Conservation (phyloP, 2,113 vertebrate species). For the Phainopepla nitens region DNA sequence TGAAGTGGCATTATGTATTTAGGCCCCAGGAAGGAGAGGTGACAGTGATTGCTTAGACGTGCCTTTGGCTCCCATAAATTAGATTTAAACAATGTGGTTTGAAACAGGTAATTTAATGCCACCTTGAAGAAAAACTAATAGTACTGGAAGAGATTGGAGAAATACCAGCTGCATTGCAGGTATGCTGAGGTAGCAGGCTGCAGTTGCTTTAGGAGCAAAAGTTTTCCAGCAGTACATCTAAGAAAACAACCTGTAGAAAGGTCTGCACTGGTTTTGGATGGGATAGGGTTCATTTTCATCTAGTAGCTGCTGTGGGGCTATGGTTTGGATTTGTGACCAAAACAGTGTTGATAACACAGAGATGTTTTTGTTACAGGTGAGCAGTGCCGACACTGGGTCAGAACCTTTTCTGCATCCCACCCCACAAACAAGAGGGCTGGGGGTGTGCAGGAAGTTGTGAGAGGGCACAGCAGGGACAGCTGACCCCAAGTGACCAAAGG, state of each 20-base stretch:
- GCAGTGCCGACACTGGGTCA: neutral
- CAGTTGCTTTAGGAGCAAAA: neutral
- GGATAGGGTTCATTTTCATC: neutral
- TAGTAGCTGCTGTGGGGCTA: neutral
- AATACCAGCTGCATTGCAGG: neutral
- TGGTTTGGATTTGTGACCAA: neutral
- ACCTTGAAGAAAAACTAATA: neutral
- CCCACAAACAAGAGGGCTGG: neutral
- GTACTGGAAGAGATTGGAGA: neutral
- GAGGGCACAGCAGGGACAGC: neutral
- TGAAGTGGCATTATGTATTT: neutral
- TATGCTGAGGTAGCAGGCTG: neutral
- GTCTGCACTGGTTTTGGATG: neutral
- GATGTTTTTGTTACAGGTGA: neutral
- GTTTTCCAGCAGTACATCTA: neutral
- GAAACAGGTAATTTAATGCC: neutral
- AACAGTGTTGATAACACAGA: neutral
- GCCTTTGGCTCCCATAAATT: neutral
- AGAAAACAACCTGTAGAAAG: neutral
- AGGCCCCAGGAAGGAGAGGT: neutral
- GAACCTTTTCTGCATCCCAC: neutral
- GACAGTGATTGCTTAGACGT: neutral
- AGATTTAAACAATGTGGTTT: neutral
- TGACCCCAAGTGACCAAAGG: neutral
- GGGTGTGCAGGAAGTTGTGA: neutral